These are phyloP conservation scores for Brachionus sp. DNA, from an alignment of 1,140 invertebrate species.

Conservation along the genomic window DNA sequence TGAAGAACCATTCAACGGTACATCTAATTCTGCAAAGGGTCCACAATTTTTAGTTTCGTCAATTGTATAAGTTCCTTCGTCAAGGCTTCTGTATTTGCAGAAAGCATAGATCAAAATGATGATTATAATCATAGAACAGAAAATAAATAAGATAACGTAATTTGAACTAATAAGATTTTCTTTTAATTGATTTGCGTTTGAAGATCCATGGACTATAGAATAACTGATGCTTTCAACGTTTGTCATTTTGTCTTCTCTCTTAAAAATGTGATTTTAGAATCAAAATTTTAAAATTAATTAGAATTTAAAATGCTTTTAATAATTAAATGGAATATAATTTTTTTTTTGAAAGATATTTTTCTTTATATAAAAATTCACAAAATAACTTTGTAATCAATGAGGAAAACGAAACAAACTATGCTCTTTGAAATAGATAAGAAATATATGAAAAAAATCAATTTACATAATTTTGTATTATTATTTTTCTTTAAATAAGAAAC, in stretches of 20 bases:
- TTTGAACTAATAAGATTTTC: not conserved
- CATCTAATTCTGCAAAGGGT: constrained; percentile 5
- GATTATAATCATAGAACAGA: not conserved
- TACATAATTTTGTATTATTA: constrained; percentile 4
- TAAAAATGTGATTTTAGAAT: not conserved
- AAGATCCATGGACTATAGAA: not conserved
- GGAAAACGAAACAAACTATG: not conserved
- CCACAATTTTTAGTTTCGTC: constrained; percentile 69
- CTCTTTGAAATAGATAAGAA: not conserved
- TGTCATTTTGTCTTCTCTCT: not conserved
- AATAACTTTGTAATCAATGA: not conserved
- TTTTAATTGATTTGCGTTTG: not conserved
- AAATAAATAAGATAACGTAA: not conserved
- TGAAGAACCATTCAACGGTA: not conserved
- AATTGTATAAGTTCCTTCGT: constrained; percentile 82
- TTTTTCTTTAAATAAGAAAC: not conserved
- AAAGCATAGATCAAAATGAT: constrained; percentile 81
- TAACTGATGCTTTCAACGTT: not conserved
- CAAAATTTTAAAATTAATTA: not conserved
- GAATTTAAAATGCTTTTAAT: not conserved
- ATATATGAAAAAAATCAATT: not conserved
- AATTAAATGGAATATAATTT: not conserved
- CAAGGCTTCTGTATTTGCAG: constrained; percentile 78
- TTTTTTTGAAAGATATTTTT: too few species aligned
- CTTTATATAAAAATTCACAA: too few species aligned